phyloP scores from a whole-genome alignment of 2,888 invertebrate genomes.

The Dynastes grantii region DNA sequence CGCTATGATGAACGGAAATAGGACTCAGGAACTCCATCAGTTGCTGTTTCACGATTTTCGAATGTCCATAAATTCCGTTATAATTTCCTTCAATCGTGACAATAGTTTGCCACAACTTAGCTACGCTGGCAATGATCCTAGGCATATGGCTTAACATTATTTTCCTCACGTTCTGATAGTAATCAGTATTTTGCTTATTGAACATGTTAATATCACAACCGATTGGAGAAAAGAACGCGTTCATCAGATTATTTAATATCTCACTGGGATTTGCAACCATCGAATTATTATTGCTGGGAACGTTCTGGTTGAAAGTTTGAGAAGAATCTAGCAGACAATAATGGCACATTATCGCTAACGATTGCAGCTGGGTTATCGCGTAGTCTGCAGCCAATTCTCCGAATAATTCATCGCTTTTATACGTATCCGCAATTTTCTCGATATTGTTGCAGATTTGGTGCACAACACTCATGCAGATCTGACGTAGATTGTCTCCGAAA shows the following conservation, averaged over 20 bases:
- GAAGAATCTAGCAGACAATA: slow-evolving; percentile 83
- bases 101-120: slow-evolving; percentile 84
- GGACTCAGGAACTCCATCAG: slow-evolving; percentile 88
- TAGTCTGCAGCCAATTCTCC: slow-evolving; percentile 82
- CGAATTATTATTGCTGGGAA: slow-evolving; percentile 67
- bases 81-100: slow-evolving; percentile 71
- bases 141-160: slow-evolving; percentile 86
- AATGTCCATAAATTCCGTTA: slow-evolving; percentile 74
- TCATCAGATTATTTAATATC: slow-evolving; percentile 85
- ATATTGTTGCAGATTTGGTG: slow-evolving; percentile 87
- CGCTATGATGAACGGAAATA: slow-evolving; percentile 86
- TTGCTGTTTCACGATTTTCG: slow-evolving; percentile 83
- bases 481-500: slow-evolving; percentile 83
- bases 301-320: slow-evolving; percentile 66
- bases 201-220: slow-evolving; percentile 66
- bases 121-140: slow-evolving; percentile 85
- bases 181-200: slow-evolving; percentile 67
- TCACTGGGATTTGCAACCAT: slow-evolving; percentile 79
- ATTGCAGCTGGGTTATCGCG: slow-evolving; percentile 83
- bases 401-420: slow-evolving; percentile 64
- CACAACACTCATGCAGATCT: slow-evolving; percentile 84
- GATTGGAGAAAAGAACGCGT: slow-evolving; percentile 82
- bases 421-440: slow-evolving; percentile 71
- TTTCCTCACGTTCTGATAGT: slow-evolving; percentile 76
- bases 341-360: slow-evolving; percentile 84